Conservation (phyloP, 2,888 invertebrate species). For the Zonitis immaculata region DNA sequence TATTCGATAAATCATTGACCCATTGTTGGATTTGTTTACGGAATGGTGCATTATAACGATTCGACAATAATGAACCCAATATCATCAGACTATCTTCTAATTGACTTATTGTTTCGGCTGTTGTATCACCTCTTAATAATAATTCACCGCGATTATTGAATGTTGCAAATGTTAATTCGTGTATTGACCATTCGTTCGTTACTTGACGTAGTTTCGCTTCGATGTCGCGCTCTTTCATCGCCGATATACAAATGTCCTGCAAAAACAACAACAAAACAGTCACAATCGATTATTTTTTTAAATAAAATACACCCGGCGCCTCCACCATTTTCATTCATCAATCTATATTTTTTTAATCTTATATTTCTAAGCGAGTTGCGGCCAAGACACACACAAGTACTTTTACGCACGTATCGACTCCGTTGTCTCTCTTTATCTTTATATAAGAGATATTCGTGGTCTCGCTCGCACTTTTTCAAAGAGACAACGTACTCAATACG, state of each 20-base stretch:
- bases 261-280: conserved; percentile 12
- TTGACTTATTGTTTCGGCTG: conserved; percentile 90
- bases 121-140: conserved; percentile 86
- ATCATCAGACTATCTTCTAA: conserved; percentile 97
- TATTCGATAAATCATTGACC: conserved; percentile 90
- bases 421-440: no score
- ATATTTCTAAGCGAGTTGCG: no score
- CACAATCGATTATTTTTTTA: no score
- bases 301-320: conserved; percentile 1
- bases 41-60: conserved; percentile 94
- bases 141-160: conserved; percentile 95
- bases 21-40: conserved; percentile 94
- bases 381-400: no score
- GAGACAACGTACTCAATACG: no score
- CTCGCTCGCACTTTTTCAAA: no score
- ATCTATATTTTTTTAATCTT: no score
- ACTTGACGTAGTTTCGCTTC: conserved; percentile 93
- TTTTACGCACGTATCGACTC: no score
- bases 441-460: no score
- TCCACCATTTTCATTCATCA: no score
- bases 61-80: conserved; percentile 86
- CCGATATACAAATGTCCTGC: conserved; percentile 94
- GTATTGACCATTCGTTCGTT: conserved; percentile 92
- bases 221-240: conserved; percentile 96
- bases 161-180: conserved; percentile 88